Evolutionary conservation across 2,113 vertebrate species (phyloP).

Genomic region (Mirounga angustirostris): DNA sequence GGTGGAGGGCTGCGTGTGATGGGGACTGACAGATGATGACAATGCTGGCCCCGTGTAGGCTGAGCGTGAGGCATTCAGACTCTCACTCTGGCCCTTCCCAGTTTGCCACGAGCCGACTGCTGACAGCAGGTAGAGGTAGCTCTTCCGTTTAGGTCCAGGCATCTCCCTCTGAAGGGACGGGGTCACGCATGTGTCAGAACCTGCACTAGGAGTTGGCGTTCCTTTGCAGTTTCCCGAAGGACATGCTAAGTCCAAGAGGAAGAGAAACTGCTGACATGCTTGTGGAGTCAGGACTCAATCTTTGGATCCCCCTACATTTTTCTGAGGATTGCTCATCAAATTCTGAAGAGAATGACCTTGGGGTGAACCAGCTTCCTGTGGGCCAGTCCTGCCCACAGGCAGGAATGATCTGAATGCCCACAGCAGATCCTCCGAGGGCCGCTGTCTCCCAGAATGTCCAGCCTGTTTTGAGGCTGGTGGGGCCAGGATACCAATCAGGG

Average conservation of each 20-base stretch:
- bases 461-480: background rate
- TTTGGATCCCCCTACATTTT: background rate
- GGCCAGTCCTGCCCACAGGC: background rate
- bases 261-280: background rate
- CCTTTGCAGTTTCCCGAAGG: background rate
- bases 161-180: background rate
- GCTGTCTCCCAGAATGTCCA: background rate
- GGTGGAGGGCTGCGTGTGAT: background rate
- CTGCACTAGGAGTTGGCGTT: background rate
- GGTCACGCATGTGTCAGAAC: accelerated
- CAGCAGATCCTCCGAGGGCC: background rate
- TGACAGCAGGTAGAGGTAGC: background rate
- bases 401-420: background rate
- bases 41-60: background rate
- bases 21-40: background rate
- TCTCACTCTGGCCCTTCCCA: background rate
- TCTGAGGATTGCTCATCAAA: background rate
- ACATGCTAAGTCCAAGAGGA: background rate
- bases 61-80: background rate
- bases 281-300: background rate
- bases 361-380: background rate
- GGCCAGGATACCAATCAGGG: background rate
- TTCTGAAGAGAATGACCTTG: background rate
- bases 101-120: background rate
- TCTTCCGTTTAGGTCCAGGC: background rate